Conservation (phyloP, 2,797 vertebrate genomes). For the Crocodylus rhombifer region DNA sequence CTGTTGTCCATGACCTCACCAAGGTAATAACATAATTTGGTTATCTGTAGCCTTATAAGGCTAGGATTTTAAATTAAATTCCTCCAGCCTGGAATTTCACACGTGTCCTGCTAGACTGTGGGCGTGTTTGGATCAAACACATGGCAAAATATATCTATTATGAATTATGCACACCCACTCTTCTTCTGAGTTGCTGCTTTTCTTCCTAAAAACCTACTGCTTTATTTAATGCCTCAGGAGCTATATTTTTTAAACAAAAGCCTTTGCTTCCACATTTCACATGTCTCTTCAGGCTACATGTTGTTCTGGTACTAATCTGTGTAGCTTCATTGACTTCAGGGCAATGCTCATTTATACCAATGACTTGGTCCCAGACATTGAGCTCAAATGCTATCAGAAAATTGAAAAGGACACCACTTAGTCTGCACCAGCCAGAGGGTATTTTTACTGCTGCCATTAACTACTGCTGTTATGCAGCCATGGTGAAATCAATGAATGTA, state of each 20-base stretch:
- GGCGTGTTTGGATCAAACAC: not conserved
- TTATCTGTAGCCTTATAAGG: too few species aligned
- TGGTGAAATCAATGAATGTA: not conserved
- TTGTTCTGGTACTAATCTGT: not conserved
- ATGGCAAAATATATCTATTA: too few species aligned
- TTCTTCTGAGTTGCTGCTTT: not conserved
- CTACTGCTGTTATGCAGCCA: not conserved
- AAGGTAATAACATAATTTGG: too few species aligned
- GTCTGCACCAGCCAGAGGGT: not conserved
- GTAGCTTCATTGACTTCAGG: not conserved
- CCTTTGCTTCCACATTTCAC: not conserved
- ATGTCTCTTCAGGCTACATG: not conserved
- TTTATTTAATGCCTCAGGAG: not conserved
- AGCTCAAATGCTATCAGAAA: not conserved
- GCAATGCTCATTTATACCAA: too few species aligned
- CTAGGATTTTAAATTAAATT: not conserved
- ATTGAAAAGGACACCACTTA: not conserved
- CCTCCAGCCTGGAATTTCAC: not conserved
- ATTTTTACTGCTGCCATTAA: not conserved
- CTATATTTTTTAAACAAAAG: not conserved
- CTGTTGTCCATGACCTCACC: too few species aligned
- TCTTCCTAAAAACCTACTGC: not conserved
- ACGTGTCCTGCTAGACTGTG: not conserved
- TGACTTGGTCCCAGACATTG: too few species aligned
- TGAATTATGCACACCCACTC: too few species aligned